Conservation (phyloP, 1,140 invertebrate species). For the Neodiprion lecontei region DNA sequence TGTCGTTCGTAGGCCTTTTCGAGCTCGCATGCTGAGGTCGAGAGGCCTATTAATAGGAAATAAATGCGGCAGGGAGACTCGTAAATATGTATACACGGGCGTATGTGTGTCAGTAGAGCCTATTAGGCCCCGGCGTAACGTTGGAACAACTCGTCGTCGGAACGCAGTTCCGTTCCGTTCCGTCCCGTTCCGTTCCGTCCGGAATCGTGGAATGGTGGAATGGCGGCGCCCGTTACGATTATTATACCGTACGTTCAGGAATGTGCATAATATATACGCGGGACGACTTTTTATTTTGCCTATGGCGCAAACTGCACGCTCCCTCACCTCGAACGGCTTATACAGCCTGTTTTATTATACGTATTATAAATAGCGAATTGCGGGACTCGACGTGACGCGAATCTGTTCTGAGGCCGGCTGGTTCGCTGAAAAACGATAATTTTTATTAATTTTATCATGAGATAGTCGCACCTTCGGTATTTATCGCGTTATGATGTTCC, state of each 20-base stretch:
- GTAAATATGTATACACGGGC: not conserved
- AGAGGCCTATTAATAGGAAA: not conserved
- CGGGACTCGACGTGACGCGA: conserved; percentile 3
- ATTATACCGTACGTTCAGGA: too few relatives aligned
- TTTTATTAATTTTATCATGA: too few relatives aligned
- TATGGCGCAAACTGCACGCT: not conserved
- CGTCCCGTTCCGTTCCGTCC: too few relatives aligned
- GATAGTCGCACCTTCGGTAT: too few relatives aligned
- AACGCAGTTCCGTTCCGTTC: not conserved
- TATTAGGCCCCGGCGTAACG: not conserved
- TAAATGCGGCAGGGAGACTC: conserved; percentile 3
- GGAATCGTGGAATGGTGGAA: not conserved
- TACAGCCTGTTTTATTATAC: not conserved
- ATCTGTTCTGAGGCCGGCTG: not conserved
- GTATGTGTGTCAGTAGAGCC: conserved; percentile 6
- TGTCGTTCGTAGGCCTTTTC: not conserved
- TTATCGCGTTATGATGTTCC: too few relatives aligned
- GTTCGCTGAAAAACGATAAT: too few relatives aligned
- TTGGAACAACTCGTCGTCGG: not conserved
- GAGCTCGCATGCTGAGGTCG: not conserved
- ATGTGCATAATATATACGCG: too few relatives aligned
- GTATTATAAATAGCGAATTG: not conserved
- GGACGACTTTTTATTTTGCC: not conserved
- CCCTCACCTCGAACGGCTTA: not conserved
- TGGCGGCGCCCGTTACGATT: not conserved